Conservation (phyloP, 1,140 invertebrate genomes). For the Streblospio benedicti region DNA sequence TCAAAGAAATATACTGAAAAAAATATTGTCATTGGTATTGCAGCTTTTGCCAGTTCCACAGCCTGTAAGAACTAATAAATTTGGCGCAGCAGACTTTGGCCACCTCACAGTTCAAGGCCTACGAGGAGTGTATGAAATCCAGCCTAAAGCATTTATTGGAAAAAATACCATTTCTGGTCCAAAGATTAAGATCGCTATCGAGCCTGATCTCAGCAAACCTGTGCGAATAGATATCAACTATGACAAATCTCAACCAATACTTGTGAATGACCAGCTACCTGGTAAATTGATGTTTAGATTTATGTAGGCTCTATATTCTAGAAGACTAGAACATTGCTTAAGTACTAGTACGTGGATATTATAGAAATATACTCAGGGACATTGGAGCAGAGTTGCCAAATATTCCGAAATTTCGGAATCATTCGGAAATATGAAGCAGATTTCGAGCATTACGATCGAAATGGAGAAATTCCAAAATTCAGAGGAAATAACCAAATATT, state of each 20-base stretch:
- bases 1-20: not conserved
- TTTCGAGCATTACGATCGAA: no score
- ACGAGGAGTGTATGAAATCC: conserved; percentile 41
- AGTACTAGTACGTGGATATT: no score
- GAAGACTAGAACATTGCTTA: not conserved
- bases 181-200: conserved; percentile 34
- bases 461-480: no score
- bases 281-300: conserved; percentile 27
- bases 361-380: no score
- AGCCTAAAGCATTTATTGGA: conserved; percentile 37
- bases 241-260: conserved; percentile 17
- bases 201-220: conserved; percentile 36
- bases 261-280: conserved; percentile 32
- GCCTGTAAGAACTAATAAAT: conserved; percentile 32
- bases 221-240: conserved; percentile 32
- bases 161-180: conserved; percentile 30
- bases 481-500: no score
- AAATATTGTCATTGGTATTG: conserved; percentile 11
- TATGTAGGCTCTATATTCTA: not conserved
- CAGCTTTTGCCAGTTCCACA: conserved; percentile 36
- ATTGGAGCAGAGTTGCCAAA: no score
- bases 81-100: conserved; percentile 40
- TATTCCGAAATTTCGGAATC: no score
- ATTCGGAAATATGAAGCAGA: no score
- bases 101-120: conserved; percentile 28